phyloP scores from a whole-genome alignment of 2,888 invertebrate genomes.

The Odontomyia ornata region DNA sequence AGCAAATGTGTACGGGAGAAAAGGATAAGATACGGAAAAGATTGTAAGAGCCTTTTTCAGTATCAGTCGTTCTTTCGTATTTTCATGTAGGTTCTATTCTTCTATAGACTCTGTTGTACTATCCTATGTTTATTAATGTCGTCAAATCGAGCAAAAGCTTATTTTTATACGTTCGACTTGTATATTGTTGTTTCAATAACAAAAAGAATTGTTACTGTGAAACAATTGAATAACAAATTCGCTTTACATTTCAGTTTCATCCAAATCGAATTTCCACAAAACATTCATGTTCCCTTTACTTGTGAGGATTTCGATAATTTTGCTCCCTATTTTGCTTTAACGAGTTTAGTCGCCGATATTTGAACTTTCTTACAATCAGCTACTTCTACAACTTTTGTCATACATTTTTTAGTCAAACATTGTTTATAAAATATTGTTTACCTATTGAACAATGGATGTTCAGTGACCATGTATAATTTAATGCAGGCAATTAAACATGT shows the following conservation, averaged over 20 bases:
- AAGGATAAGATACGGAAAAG: constrained; percentile 22
- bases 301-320: too few species aligned
- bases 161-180: background rate
- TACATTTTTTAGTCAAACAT: too few species aligned
- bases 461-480: too few species aligned
- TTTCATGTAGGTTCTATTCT: background rate
- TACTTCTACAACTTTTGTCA: too few species aligned
- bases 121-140: constrained; percentile 34
- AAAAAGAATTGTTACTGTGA: constrained; percentile 9
- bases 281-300: too few species aligned
- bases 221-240: constrained; percentile 31
- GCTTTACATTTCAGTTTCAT: background rate
- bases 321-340: too few species aligned
- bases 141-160: constrained; percentile 40
- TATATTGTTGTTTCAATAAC: background rate
- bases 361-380: too few species aligned
- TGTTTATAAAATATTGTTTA: too few species aligned
- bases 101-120: background rate
- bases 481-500: too few species aligned
- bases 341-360: too few species aligned
- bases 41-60: constrained; percentile 24
- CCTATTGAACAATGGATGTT: too few species aligned
- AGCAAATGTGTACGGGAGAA: background rate
- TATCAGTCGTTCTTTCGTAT: background rate
- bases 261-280: too few species aligned